These are phyloP conservation scores for Gymnoscopelus microlampas DNA, from an alignment of 2,797 vertebrate genomes.

Conservation along the genomic window DNA sequence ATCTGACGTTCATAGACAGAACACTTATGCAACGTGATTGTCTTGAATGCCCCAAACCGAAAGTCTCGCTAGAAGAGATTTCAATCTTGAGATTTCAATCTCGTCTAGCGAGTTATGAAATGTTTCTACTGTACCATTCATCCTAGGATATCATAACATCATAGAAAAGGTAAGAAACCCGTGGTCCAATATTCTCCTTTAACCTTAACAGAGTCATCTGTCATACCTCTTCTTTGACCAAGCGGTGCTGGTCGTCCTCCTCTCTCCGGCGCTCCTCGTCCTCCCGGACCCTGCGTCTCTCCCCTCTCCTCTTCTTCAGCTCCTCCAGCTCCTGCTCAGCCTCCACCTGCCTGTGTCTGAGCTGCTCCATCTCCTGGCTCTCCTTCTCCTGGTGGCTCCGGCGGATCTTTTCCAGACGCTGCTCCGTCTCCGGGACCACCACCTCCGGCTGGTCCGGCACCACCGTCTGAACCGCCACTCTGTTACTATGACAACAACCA, in stretches of 20 bases:
- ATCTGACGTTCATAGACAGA: too few relatives aligned
- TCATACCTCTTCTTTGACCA: conserved; percentile 74
- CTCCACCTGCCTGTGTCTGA: conserved; percentile 69
- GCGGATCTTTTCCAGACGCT: conserved; percentile 81
- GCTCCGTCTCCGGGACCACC: conserved; percentile 71
- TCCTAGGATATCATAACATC: too few relatives aligned
- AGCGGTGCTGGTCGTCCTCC: conserved; percentile 65
- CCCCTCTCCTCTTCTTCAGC: conserved; percentile 77
- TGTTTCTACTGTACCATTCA: too few relatives aligned
- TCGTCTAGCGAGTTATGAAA: too few relatives aligned
- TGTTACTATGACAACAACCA: too few relatives aligned
- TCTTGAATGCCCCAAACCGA: too few relatives aligned
- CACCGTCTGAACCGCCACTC: conserved; percentile 8
- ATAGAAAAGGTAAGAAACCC: too few relatives aligned
- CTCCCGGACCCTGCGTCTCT: conserved; percentile 60
- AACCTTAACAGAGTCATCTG: too few relatives aligned
- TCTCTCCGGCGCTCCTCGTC: conserved; percentile 68
- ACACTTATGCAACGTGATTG: too few relatives aligned
- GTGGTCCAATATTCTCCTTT: too few relatives aligned
- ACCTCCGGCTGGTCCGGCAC: conserved; percentile 59
- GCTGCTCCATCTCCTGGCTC: conserved; percentile 76
- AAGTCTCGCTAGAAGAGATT: too few relatives aligned
- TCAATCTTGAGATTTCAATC: too few relatives aligned
- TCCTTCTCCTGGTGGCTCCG: conserved; percentile 78
- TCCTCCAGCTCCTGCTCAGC: conserved; percentile 82